These are phyloP conservation scores for Pegoplata infirma DNA, from an alignment of 2,888 invertebrate species.

Conservation along the genomic window DNA sequence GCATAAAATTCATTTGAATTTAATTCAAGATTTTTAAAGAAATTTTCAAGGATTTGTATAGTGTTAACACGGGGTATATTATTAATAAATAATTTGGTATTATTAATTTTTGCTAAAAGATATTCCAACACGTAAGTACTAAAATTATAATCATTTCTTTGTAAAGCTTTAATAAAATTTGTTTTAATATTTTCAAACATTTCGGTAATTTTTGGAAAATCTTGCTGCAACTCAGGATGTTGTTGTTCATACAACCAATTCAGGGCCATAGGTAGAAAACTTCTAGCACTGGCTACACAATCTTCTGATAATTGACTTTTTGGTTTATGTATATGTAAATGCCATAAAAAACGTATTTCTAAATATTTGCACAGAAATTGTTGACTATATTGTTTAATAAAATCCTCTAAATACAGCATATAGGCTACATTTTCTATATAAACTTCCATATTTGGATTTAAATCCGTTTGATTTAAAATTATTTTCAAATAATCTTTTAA, in stretches of 20 bases:
- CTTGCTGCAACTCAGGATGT: slow-evolving; percentile 36
- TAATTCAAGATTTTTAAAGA: slow-evolving; percentile 45
- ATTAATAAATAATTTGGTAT: slow-evolving; percentile 62
- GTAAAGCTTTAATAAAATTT: slow-evolving; percentile 55
- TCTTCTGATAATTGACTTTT: slow-evolving; percentile 42
- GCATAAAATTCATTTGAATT: slow-evolving; percentile 44
- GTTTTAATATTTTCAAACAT: slow-evolving; percentile 54
- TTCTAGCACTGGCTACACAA: slow-evolving; percentile 53
- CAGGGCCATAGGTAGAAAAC: slow-evolving; percentile 63
- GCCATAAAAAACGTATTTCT: slow-evolving; percentile 62
- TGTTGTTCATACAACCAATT: slow-evolving; percentile 61
- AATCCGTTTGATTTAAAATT: slow-evolving; percentile 36
- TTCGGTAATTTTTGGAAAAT: slow-evolving; percentile 34
- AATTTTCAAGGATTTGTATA: slow-evolving; percentile 33
- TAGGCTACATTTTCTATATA: slow-evolving; percentile 62
- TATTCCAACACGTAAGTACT: slow-evolving; percentile 41
- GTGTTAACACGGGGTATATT: slow-evolving; percentile 61
- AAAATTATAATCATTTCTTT: slow-evolving; percentile 55
- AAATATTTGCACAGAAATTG: slow-evolving; percentile 63
- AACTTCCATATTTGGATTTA: slow-evolving; percentile 47
- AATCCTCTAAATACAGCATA: slow-evolving; percentile 47
- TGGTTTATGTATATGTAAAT: slow-evolving; percentile 56
- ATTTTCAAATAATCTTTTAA: slow-evolving; percentile 58
- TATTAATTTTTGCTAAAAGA: slow-evolving; percentile 57
- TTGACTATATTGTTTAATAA: slow-evolving; percentile 50